Evolutionary conservation across 2,113 vertebrate genomes (phyloP).

Genomic region (Melanerpes formicivorus): DNA sequence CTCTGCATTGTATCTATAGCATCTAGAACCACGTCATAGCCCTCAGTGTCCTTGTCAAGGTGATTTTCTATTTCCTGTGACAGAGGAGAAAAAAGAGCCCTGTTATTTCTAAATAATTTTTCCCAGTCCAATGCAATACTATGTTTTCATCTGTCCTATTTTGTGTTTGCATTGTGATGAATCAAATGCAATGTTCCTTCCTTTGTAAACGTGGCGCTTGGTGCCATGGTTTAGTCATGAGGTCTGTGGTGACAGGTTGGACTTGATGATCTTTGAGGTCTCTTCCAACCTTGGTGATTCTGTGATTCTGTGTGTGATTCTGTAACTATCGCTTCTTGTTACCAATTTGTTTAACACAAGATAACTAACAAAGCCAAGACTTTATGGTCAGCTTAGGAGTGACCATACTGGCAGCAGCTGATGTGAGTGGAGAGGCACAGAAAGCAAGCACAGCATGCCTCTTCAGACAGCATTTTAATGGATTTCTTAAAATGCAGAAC

Average conservation of each 20-base stretch:
- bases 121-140: accelerated
- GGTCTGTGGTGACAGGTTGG: too few relatives aligned
- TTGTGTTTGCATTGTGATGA: not conserved
- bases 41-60: slow-evolving; percentile 95
- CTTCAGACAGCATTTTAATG: not conserved
- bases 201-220: not conserved
- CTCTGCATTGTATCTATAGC: slow-evolving; percentile 99
- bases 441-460: not conserved
- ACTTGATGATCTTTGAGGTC: too few relatives aligned
- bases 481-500: not conserved
- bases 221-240: too few relatives aligned
- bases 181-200: not conserved
- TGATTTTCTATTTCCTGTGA: slow-evolving; percentile 95
- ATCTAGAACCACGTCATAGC: slow-evolving; percentile 93
- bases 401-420: not conserved
- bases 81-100: accelerated
- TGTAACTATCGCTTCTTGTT: not conserved
- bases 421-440: not conserved
- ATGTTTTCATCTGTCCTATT: not conserved
- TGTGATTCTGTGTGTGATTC: too few relatives aligned
- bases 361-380: not conserved
- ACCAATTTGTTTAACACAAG: not conserved
- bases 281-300: too few relatives aligned
- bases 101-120: not conserved
- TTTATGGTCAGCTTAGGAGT: not conserved